Base-by-base conservation (phyloP, 1,140 invertebrate species). In the Ceratina australensis region DNA sequence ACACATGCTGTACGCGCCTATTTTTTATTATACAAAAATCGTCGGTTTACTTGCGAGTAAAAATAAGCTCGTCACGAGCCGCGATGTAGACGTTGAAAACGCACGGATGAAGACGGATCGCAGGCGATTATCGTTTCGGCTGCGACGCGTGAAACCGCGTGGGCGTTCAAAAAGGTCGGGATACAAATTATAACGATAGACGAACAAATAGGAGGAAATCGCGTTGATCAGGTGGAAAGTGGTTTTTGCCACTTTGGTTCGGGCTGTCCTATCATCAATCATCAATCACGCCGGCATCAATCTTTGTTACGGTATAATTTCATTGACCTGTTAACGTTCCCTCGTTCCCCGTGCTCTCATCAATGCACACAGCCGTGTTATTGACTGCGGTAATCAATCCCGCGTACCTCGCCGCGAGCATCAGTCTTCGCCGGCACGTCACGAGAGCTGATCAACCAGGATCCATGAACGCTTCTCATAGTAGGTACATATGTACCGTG, bases 281-380 rank as follows among this genome's bases (percentile, higher is more conserved):
- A 85, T 82, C 83, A 85, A 86, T 86, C 84, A 86, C 77, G 65
- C 68, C 76, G 71, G 73, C 84, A 86, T 86, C 80, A 78, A 86
- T 86, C 84, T 85, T 86, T 80, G 84, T 86, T 85, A 85, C 83
- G 75, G 83, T 77, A 82, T 82, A 86, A 85, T 86, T 85, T 86
- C 84, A 82, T 86, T 85, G 84, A 82, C 84, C 84, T 85, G 83
- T 86, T 86, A 82, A 85, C 83, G 84, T 85, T 82, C 83, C 63
- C 79, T 74, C 82, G 78, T 73, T 71, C 71, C 47, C 13, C 22
- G 50, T 26, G 67, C 56, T 84, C 83, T 77, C 84, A 77, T 85
- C 83, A 63, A 84, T 82, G 79, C 81, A 82, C 69, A 82, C 76
- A 78, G 78, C 54, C 75, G 83, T 74, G 75, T 85, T 86, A 85